Base-by-base conservation (phyloP, 2,888 invertebrate genomes). In the Temnothorax unifasciatus region DNA sequence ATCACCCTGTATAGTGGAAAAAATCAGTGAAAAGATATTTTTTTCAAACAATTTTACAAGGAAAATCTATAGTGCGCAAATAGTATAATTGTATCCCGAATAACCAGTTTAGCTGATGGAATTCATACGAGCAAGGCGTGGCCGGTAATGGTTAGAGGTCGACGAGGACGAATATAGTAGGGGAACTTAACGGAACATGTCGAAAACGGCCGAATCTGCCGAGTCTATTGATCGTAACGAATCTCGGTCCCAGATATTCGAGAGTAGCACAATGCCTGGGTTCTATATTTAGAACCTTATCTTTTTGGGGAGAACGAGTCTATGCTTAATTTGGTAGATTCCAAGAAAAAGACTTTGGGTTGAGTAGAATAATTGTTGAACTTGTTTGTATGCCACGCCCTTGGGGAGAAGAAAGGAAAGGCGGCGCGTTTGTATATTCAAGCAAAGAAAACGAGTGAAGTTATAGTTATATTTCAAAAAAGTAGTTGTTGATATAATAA, bases 141-240 rank as follows among this genome's bases (percentile, higher is more conserved):
- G 91, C 88, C 83, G 76, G 87, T 85, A 89, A 90, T 92, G 92
- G 92, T 92, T 91, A 87, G 90, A 88, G 88, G 91, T 89, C 87
- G 89, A 87, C 88, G 87, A 89, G 89, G 88, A 89, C 87, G 89
- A 88, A 91, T 92, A 92, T 92, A 91, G 92, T 92, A 92, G 90
- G 89, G 92, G 89, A 92, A 93, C 91, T 91, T 91, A 92, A 93
- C 93, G 93, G 91, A 93, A 92, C 91, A 90, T 89, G 92, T 93
- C 93, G 93, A 92, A 92, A 91, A 89, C 91, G 86, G 90, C 93
- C 93, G 93, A 93, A 92, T 87, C 91, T 88, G 89, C 89, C 87
- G 76, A 29, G 29, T 88, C 89, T 92, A 93, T 93, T 92, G 93
- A 93, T 93, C 93, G 92, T 89, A 89, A 89, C 85, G 83, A 82